phyloP scores from a whole-genome alignment of 2,797 vertebrate species.

The Geotrypetes seraphini region DNA sequence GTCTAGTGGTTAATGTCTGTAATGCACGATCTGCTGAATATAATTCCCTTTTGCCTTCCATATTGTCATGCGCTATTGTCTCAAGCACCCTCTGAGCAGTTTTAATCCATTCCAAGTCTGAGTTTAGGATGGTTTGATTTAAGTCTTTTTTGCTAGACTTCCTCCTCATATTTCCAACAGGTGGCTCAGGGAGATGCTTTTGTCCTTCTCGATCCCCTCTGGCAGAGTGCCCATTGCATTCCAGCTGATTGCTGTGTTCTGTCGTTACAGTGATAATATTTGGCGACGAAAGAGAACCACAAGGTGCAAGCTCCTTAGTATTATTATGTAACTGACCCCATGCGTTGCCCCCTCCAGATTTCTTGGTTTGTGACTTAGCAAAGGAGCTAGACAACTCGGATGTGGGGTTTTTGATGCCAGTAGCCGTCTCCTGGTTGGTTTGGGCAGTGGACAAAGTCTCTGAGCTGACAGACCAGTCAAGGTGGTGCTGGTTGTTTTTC shows the following conservation, averaged over 20 bases:
- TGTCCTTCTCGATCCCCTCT: conserved; percentile 63
- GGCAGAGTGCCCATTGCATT: conserved; percentile 45
- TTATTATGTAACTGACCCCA: conserved; percentile 52
- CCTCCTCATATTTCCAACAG: conserved; percentile 70
- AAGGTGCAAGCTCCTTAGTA: conserved; percentile 43
- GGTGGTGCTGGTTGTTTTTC: conserved; percentile 75
- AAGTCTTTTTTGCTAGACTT: conserved; percentile 85
- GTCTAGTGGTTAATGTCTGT: conserved; percentile 40
- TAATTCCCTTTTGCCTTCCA: conserved; percentile 69
- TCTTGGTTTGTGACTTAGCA: conserved; percentile 63
- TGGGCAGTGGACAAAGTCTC: conserved; percentile 57
- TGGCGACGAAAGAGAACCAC: conserved; percentile 35
- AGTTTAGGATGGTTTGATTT: conserved; percentile 56
- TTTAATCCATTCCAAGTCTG: conserved; percentile 74
- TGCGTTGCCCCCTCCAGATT: conserved; percentile 43
- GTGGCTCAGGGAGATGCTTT: conserved; percentile 72
- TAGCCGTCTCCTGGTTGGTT: conserved; percentile 58
- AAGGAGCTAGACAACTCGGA: conserved; percentile 62
- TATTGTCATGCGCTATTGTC: conserved; percentile 48
- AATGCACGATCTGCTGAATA: conserved; percentile 27
- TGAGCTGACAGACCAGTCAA: conserved; percentile 72
- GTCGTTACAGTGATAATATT: conserved; percentile 18
- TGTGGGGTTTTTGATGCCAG: conserved; percentile 58
- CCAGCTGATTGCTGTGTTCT: conserved; percentile 29
- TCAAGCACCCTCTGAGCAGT: conserved; percentile 70